Percentiles rank a stretch among this genome's conserved stretches.
phyloP scores from a whole-genome alignment of 2,888 invertebrate genomes.

The Acleris holmiana region DNA sequence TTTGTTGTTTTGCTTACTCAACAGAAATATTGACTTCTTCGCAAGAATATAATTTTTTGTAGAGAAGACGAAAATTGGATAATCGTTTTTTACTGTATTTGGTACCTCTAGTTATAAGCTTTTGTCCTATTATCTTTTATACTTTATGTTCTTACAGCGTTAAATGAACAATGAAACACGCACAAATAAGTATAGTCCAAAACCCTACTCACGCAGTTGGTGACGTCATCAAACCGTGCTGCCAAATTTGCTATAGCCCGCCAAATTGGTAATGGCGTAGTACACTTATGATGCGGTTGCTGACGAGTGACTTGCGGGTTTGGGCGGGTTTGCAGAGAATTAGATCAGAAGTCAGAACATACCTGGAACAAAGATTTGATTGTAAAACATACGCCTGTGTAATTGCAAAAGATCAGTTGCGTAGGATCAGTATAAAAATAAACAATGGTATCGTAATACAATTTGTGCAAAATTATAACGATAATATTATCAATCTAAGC shows the following conservation, averaged over 20 bases:
- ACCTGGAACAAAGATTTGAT: constrained; percentile 52
- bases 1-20: constrained; percentile 17
- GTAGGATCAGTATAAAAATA: too few species aligned
- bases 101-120: constrained; percentile 1
- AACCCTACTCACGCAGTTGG: constrained; percentile 47
- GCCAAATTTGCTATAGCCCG: constrained; percentile 35
- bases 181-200: constrained; percentile 54
- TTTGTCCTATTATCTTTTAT: constrained; percentile 6
- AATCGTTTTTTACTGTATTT: too few species aligned
- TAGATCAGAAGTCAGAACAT: constrained; percentile 46
- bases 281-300: constrained; percentile 15
- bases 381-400: not conserved
- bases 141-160: not conserved
- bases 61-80: too few species aligned
- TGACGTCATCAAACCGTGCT: constrained; percentile 51
- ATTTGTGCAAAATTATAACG: not conserved
- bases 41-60: not conserved
- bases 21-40: constrained; percentile 2
- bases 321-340: constrained; percentile 32
- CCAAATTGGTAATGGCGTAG: constrained; percentile 40
- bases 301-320: constrained; percentile 40
- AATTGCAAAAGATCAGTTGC: not conserved
- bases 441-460: not conserved
- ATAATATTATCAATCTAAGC: not conserved
- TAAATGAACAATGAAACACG: constrained; percentile 22